Evolutionary conservation across 2,888 invertebrate species (phyloP).

Genomic region (Poecilus cupreus): DNA sequence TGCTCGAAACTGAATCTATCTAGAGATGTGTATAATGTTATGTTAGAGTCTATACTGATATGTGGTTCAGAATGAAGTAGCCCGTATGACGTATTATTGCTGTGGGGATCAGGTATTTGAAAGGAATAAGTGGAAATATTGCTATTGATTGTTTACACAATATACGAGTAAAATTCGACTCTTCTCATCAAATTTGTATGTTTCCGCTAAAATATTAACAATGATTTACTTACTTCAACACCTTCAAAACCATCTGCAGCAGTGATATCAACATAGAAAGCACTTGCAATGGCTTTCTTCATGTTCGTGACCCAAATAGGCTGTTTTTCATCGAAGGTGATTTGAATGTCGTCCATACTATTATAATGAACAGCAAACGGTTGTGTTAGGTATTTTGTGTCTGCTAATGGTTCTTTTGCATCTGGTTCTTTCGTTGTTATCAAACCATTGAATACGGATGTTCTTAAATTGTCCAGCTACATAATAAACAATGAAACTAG

Average conservation of each 20-base stretch:
- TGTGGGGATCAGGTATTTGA: no score
- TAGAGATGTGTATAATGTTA: no score
- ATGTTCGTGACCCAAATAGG: slow-evolving; percentile 81
- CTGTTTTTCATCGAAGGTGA: slow-evolving; percentile 69
- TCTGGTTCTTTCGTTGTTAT: background rate
- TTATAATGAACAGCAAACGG: background rate
- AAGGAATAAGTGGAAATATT: no score
- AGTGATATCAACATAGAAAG: slow-evolving; percentile 64
- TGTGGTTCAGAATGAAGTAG: no score
- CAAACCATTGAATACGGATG: background rate
- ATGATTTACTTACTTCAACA: background rate
- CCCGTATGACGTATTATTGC: no score
- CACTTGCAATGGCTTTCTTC: slow-evolving; percentile 80
- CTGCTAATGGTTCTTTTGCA: background rate
- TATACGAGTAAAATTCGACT: no score
- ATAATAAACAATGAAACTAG: no score
- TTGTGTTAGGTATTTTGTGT: background rate
- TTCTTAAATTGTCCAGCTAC: slow-evolving; percentile 8
- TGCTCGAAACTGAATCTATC: no score
- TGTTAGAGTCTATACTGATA: no score
- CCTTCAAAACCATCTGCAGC: background rate
- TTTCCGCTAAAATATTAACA: no score
- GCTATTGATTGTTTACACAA: no score
- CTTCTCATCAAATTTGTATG: no score
- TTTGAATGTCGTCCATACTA: background rate